Percentiles rank a stretch among this genome's conserved stretches.
Conservation (phyloP, 2,113 vertebrate species). For the Rhineura floridana region DNA sequence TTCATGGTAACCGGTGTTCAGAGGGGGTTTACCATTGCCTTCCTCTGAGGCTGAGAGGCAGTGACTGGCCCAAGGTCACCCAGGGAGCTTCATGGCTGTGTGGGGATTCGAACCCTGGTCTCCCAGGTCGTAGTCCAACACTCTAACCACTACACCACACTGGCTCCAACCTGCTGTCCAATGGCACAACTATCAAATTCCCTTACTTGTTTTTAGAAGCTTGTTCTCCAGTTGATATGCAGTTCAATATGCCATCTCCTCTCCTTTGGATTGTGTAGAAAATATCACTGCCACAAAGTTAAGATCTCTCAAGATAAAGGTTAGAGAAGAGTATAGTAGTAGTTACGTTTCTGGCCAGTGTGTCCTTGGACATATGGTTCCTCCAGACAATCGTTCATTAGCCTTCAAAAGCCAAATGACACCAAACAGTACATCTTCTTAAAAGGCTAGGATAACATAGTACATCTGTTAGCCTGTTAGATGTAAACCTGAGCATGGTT, state of each 20-base stretch:
- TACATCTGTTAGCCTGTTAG: conserved; percentile 65
- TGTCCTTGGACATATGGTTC: conserved; percentile 44
- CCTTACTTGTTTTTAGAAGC: background rate
- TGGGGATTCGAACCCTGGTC: too few species aligned
- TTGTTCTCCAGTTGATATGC: background rate
- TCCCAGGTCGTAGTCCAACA: too few species aligned
- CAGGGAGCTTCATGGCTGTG: too few species aligned
- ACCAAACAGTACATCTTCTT: conserved; percentile 66
- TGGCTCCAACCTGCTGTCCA: background rate
- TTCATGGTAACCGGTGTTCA: too few species aligned
- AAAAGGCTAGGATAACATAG: conserved; percentile 61
- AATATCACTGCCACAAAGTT: background rate
- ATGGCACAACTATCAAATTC: background rate
- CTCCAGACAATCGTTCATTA: conserved; percentile 65
- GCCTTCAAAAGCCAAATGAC: conserved; percentile 65
- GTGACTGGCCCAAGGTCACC: too few species aligned
- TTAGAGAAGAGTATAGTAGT: background rate
- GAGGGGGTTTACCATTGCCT: too few species aligned
- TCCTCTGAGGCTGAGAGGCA: too few species aligned
- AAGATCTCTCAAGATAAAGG: conserved; percentile 8
- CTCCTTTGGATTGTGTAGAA: conserved; percentile 18
- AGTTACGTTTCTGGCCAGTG: background rate
- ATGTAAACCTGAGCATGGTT: conserved; percentile 64
- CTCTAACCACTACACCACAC: too few species aligned
- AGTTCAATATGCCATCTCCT: background rate